These are phyloP conservation scores for Gonocerus acuteangulatus DNA, from an alignment of 2,888 invertebrate species.

Conservation along the genomic window DNA sequence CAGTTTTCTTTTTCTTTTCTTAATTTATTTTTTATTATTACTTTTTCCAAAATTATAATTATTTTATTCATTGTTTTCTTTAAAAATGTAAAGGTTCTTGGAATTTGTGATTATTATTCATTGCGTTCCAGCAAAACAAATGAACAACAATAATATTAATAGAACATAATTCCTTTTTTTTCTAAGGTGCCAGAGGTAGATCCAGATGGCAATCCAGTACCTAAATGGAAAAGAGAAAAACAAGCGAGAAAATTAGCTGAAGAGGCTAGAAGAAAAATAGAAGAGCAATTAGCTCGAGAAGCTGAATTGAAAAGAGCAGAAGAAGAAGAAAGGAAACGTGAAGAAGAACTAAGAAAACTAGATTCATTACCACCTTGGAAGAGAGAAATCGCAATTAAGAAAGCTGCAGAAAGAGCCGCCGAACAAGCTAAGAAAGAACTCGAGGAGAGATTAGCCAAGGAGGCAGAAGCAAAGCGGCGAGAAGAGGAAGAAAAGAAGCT, in stretches of 20 bases:
- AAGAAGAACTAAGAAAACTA: background rate
- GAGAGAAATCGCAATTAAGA: background rate
- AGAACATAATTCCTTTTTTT: no score
- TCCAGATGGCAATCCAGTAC: background rate
- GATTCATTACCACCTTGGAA: background rate
- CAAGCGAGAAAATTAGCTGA: background rate
- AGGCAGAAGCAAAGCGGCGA: background rate
- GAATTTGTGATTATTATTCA: no score
- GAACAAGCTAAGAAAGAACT: background rate
- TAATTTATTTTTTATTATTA: no score
- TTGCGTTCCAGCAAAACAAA: no score
- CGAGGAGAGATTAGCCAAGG: background rate
- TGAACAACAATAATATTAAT: no score
- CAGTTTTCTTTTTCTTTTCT: no score
- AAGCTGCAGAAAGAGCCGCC: background rate
- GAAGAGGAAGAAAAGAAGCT: background rate
- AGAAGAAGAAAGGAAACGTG: background rate
- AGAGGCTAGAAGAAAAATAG: background rate
- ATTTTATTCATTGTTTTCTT: no score
- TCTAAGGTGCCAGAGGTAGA: constrained; percentile 1
- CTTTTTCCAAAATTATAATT: no score
- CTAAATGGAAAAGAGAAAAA: background rate
- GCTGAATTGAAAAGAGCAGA: background rate
- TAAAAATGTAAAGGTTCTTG: no score
- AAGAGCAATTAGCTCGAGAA: background rate